Base-by-base conservation (phyloP, 2,888 invertebrate genomes). In the Caradrina clavipalpis region DNA sequence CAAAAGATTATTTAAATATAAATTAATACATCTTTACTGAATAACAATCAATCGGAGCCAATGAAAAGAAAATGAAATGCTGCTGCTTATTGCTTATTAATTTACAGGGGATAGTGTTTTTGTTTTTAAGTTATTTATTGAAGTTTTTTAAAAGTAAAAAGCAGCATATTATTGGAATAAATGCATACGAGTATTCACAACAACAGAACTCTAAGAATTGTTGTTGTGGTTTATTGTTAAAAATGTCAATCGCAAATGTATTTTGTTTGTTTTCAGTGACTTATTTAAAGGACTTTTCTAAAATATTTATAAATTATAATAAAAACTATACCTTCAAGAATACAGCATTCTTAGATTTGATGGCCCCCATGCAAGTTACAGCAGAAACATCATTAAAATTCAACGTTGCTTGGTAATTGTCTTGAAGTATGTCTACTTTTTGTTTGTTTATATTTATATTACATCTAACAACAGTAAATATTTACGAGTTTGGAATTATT, bases 331-430 rank as follows among this genome's bases (percentile, higher is more conserved):
- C 95, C 95, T 94, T 92, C 69, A 91, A 72, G 78, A 91, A 91
- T 76, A 81, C 91, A 82, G 91, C 91, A 91, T 90, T 88, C 88
- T 94, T 95, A 87, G 95, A 95, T 90, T 94, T 95, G 91, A 91
- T 91, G 92, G 92, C 92, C 94, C 96, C 95, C 96, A 95, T 96
- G 84, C 94, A 95, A 86, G 87, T 91, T 90, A 90, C 75, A 81
- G 83, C 84, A 87, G 70, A 84, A 86, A 85, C 88, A 88, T 89
- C 10, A 51, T 73, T 45, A 68, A 62, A 80, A 76, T 65, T 73
- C 67, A 73, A 47, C 64, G 35, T 60, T 62, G 69, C 69, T 77
- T 60, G 26, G 68, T 64, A 68, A 71, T 65, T 62, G n/a, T 64
- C 69, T 68, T 53, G 39, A 55, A 56, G 59, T 54, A 51, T 26